Evolutionary conservation across 2,113 vertebrate genomes (phyloP).

Genomic region (Onychostoma macrolepis): DNA sequence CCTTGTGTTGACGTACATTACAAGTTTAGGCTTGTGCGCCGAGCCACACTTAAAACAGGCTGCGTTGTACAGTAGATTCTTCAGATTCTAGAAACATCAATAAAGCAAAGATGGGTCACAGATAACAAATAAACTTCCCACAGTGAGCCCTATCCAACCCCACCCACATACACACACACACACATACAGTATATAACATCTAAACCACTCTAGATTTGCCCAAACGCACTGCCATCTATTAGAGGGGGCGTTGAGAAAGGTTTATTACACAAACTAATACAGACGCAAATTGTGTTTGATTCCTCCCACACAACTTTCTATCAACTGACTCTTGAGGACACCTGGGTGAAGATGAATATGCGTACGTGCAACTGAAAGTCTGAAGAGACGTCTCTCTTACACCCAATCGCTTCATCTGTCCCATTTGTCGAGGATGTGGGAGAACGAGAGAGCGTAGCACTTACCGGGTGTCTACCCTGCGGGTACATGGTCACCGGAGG

Average conservation of each 20-base stretch:
- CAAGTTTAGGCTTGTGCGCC: background rate
- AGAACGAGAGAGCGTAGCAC: conserved; percentile 50
- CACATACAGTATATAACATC: background rate
- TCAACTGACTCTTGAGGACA: conserved; percentile 66
- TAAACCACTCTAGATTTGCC: conserved; percentile 3
- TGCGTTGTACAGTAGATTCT: background rate
- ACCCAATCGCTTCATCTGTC: conserved; percentile 49
- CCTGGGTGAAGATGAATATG: conserved; percentile 64
- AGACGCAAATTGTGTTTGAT: conserved; percentile 50
- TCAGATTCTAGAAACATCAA: background rate
- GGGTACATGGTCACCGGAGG: conserved; percentile 81
- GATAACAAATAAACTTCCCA: conserved; percentile 29
- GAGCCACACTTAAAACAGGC: conserved; percentile 19
- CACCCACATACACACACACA: conserved; percentile 41
- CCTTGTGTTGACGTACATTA: background rate
- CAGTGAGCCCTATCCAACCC: conserved; percentile 32
- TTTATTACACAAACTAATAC: conserved; percentile 46
- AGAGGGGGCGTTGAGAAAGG: conserved; percentile 49
- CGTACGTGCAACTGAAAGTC: conserved; percentile 51
- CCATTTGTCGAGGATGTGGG: conserved; percentile 49
- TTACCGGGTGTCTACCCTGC: conserved; percentile 83
- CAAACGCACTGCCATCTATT: conserved; percentile 39
- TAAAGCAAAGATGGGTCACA: background rate
- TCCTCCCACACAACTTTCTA: conserved; percentile 63
- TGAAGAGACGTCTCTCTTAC: conserved; percentile 55